Evolutionary conservation across 2,113 vertebrate genomes (phyloP).

Genomic region (Propithecus coquereli): DNA sequence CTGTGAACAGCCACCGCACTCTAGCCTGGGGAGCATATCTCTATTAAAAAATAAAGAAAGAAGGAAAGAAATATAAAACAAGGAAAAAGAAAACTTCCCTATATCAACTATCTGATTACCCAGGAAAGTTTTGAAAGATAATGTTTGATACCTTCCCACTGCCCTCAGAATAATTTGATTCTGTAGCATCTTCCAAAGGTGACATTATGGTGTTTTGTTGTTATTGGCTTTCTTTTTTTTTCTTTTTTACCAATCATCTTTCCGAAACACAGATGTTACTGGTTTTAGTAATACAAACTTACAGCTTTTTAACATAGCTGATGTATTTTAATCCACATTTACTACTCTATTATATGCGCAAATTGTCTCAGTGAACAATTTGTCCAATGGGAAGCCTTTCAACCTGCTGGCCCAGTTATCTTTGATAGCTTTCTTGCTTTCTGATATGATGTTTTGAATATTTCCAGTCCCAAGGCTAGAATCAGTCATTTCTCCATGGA

Average conservation of each 20-base stretch:
- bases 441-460: not conserved
- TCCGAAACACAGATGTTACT: not conserved
- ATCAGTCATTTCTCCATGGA: not conserved
- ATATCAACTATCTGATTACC: not conserved
- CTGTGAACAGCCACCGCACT: too few relatives aligned
- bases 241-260: too few relatives aligned
- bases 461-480: not conserved
- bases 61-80: too few relatives aligned
- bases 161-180: not conserved
- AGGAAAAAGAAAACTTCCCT: not conserved
- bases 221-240: too few relatives aligned
- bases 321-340: not conserved
- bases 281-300: not conserved
- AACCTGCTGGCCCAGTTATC: not conserved
- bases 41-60: too few relatives aligned
- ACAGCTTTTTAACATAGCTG: not conserved
- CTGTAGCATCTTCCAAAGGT: not conserved
- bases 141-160: not conserved
- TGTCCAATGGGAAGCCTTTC: not conserved
- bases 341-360: not conserved
- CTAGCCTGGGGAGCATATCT: too few relatives aligned
- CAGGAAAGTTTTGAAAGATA: not conserved
- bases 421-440: not conserved
- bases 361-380: not conserved
- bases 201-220: not conserved